phyloP scores from a whole-genome alignment of 2,797 vertebrate species.

The Micromesistius poutassou region DNA sequence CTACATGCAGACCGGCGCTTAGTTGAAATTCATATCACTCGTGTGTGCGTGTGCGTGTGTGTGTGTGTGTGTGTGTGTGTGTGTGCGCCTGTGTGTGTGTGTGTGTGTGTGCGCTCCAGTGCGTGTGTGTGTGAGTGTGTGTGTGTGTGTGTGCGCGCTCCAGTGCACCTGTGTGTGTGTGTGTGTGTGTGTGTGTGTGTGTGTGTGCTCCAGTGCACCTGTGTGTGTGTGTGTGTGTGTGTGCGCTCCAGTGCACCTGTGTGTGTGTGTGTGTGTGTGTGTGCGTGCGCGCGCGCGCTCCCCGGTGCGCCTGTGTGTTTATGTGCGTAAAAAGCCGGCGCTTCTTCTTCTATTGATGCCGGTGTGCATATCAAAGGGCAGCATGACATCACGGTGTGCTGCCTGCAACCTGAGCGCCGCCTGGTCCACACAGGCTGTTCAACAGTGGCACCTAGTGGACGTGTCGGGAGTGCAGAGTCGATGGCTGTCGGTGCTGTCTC shows the following conservation, averaged over 20 bases:
- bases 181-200: conserved; percentile 3
- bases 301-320: conserved; percentile 4
- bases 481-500: conserved; percentile 4
- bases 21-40: too few relatives aligned
- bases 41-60: background rate
- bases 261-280: conserved; percentile 15
- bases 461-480: background rate
- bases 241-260: conserved; percentile 6
- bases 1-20: too few relatives aligned
- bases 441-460: conserved; percentile 70
- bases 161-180: conserved; percentile 3
- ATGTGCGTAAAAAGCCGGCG: background rate
- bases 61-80: too few relatives aligned
- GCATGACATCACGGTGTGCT: background rate
- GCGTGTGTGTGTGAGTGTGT: conserved; percentile 10
- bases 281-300: conserved; percentile 4
- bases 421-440: conserved; percentile 32
- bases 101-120: conserved; percentile 6
- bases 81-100: conserved; percentile 1
- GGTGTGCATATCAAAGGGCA: background rate
- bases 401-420: background rate
- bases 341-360: background rate
- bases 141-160: conserved; percentile 7
- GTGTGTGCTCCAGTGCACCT: too few relatives aligned
- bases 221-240: background rate